A percentile compares a stretch with the other conserved stretches of the same genome.
Conservation (phyloP, 1,140 invertebrate species). For the Bombus difficillimus region DNA sequence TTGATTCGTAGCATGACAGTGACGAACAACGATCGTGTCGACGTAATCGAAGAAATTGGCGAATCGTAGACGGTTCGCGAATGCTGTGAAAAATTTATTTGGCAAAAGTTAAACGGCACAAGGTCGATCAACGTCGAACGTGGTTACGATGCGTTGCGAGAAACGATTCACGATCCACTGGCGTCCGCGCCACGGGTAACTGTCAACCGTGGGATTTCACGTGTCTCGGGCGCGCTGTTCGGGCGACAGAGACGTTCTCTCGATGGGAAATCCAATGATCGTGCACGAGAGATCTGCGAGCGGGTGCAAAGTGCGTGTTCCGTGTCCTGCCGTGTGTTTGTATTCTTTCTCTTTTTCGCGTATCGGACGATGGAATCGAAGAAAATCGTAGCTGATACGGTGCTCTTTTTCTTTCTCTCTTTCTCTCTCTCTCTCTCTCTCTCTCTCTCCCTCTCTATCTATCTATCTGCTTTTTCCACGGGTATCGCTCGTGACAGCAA, state of each 20-base stretch:
- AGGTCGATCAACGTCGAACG: slow-evolving; percentile 55
- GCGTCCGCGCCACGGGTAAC: slow-evolving; percentile 46
- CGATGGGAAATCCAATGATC: slow-evolving; percentile 9
- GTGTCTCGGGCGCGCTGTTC: slow-evolving; percentile 48
- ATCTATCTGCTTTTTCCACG: slow-evolving; percentile 5
- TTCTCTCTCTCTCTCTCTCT: neutral
- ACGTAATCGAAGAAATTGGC: neutral
- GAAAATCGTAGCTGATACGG: neutral
- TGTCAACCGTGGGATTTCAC: slow-evolving; percentile 63
- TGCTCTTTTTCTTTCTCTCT: neutral
- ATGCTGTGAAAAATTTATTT: slow-evolving; percentile 20
- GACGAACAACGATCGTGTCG: neutral
- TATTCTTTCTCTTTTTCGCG: neutral
- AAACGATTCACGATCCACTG: slow-evolving; percentile 47
- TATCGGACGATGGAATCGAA: neutral
- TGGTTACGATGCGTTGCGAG: slow-evolving; percentile 15
- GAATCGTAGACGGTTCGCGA: neutral
- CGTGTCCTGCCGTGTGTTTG: slow-evolving; percentile 14
- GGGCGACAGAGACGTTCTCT: neutral
- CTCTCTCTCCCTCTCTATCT: slow-evolving; percentile 8
- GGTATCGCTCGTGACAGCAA: slow-evolving; percentile 46
- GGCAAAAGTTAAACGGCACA: slow-evolving; percentile 61
- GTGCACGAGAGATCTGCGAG: neutral
- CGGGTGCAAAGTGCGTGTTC: slow-evolving; percentile 34
- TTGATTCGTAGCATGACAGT: neutral